phyloP scores from a whole-genome alignment of 2,888 invertebrate genomes.

The Elaeidobius kamerunicus region DNA sequence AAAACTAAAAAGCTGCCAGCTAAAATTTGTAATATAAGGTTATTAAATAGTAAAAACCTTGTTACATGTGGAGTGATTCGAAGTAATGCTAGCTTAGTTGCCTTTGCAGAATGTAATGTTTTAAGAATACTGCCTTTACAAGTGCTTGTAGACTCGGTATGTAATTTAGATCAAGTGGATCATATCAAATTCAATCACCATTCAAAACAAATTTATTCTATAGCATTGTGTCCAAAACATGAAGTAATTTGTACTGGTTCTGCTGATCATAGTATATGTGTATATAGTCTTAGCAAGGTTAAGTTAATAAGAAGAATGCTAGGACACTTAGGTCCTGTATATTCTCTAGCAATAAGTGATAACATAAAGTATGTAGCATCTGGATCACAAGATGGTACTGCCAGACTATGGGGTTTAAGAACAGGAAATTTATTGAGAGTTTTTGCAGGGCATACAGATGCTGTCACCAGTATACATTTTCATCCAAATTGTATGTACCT shows the following conservation, averaged over 20 bases:
- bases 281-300: slow-evolving; percentile 42
- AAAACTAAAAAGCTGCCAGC: slow-evolving; percentile 39
- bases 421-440: slow-evolving; percentile 78
- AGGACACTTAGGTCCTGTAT: slow-evolving; percentile 87
- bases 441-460: slow-evolving; percentile 84
- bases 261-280: slow-evolving; percentile 43
- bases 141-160: slow-evolving; percentile 33
- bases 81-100: slow-evolving; percentile 40
- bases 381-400: slow-evolving; percentile 77
- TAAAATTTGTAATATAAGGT: slow-evolving; percentile 39
- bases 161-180: slow-evolving; percentile 33
- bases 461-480: slow-evolving; percentile 85
- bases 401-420: slow-evolving; percentile 78
- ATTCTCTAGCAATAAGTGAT: slow-evolving; percentile 76
- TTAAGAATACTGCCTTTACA: slow-evolving; percentile 42
- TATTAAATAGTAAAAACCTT: slow-evolving; percentile 41
- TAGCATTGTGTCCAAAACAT: slow-evolving; percentile 40
- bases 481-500: slow-evolving; percentile 90
- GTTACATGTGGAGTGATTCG: slow-evolving; percentile 44
- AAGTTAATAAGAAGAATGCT: slow-evolving; percentile 48
- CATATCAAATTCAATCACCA: slow-evolving; percentile 42
- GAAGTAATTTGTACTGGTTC: slow-evolving; percentile 43
- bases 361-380: slow-evolving; percentile 71
- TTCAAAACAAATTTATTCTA: slow-evolving; percentile 42
- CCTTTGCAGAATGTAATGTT: slow-evolving; percentile 43